Conservation (phyloP, 2,888 invertebrate species). For the Clepsis dumicolana region DNA sequence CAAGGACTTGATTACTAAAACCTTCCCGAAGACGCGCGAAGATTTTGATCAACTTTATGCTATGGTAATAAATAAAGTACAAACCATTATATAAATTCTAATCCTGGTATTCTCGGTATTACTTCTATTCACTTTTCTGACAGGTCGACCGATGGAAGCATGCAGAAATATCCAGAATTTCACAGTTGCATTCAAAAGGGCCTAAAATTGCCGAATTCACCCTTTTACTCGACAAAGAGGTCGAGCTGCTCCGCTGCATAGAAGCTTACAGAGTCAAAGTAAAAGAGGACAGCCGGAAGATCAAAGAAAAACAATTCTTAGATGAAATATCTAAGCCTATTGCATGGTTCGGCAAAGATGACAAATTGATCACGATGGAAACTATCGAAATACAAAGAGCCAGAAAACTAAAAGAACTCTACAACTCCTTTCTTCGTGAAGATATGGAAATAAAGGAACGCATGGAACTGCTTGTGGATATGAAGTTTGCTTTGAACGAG, state of each 20-base stretch:
- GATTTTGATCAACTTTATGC: conserved; percentile 92
- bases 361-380: conserved; percentile 91
- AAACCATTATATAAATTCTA: neutral
- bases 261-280: conserved; percentile 89
- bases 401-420: conserved; percentile 90
- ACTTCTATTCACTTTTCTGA: neutral
- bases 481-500: conserved; percentile 88
- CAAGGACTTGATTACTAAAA: conserved; percentile 87
- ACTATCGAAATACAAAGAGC: conserved; percentile 93
- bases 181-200: conserved; percentile 88
- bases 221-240: conserved; percentile 90
- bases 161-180: conserved; percentile 88
- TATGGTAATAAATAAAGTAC: conserved; percentile 73
- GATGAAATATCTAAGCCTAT: conserved; percentile 90
- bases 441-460: conserved; percentile 88
- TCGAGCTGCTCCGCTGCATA: conserved; percentile 89
- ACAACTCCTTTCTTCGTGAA: conserved; percentile 87
- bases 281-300: conserved; percentile 86
- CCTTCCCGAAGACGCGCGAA: conserved; percentile 89
- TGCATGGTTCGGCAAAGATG: conserved; percentile 91
- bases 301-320: conserved; percentile 87
- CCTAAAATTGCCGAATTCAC: conserved; percentile 90
- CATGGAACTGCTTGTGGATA: conserved; percentile 89
- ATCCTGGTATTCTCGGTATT: neutral
- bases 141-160: conserved; percentile 89